phyloP scores from a whole-genome alignment of 2,113 vertebrate genomes.

The Gila orcuttii region DNA sequence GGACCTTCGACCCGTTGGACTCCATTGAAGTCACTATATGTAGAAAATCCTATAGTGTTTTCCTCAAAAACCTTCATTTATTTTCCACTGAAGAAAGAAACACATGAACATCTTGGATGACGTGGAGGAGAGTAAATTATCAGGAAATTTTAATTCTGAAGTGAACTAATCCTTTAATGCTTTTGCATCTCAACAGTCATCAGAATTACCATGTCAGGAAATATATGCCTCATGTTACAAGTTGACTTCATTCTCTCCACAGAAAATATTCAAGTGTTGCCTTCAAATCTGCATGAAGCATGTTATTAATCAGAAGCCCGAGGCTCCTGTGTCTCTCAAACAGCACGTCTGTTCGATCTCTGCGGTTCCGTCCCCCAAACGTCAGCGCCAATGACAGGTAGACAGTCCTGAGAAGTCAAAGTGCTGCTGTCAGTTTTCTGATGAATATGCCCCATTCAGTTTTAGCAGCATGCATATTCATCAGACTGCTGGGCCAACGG shows the following conservation, averaged over 20 bases:
- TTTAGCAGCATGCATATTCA: slow-evolving; percentile 76
- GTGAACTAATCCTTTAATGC: too few relatives aligned
- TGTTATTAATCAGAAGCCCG: slow-evolving; percentile 59
- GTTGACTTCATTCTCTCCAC: slow-evolving; percentile 31
- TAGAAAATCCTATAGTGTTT: too few relatives aligned
- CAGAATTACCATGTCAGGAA: slow-evolving; percentile 37
- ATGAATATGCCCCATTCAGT: slow-evolving; percentile 68
- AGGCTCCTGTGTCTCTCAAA: slow-evolving; percentile 57
- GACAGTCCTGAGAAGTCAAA: slow-evolving; percentile 74
- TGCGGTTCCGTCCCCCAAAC: slow-evolving; percentile 59
- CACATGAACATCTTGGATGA: too few relatives aligned
- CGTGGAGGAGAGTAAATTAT: too few relatives aligned
- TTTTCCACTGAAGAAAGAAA: too few relatives aligned
- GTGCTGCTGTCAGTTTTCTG: slow-evolving; percentile 69
- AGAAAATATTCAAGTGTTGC: slow-evolving; percentile 47
- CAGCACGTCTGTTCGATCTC: slow-evolving; percentile 62
- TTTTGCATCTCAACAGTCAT: not conserved
- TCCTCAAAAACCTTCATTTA: too few relatives aligned
- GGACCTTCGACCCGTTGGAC: too few relatives aligned
- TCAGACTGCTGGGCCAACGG: slow-evolving; percentile 69
- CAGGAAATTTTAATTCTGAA: too few relatives aligned
- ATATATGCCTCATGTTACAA: slow-evolving; percentile 31
- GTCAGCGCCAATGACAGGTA: slow-evolving; percentile 74
- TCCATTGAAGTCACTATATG: too few relatives aligned
- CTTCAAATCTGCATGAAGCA: slow-evolving; percentile 39